A percentile compares a stretch with the other conserved stretches of the same genome.
Evolutionary conservation across 1,140 invertebrate genomes (phyloP).

Genomic region (Trichonephila clavata): DNA sequence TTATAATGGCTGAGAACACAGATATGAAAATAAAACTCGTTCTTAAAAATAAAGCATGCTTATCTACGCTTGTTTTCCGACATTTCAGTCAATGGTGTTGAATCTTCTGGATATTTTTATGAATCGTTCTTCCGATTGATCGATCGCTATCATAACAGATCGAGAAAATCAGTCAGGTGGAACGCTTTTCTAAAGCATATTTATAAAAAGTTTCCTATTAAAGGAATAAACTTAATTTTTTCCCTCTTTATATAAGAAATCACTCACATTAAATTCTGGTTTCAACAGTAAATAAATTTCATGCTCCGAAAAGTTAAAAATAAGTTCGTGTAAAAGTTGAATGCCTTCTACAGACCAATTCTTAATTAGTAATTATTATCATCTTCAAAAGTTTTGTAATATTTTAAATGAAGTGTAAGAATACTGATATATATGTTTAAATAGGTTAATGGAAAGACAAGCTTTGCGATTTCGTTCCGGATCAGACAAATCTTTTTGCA

Average conservation of each 20-base stretch:
- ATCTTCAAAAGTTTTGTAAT: not conserved
- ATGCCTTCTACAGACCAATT: not conserved
- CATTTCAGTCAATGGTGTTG: not conserved
- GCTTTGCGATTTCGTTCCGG: too few species aligned
- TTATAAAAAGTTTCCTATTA: not conserved
- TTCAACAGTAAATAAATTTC: not conserved
- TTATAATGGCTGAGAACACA: not conserved
- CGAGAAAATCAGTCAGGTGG: not conserved
- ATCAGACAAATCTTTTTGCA: too few species aligned
- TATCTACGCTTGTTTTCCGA: not conserved
- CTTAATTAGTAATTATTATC: not conserved
- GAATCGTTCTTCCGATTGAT: slow-evolving; percentile 16
- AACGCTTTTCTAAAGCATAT: slow-evolving; percentile 16
- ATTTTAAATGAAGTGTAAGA: too few species aligned
- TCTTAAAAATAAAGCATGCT: not conserved
- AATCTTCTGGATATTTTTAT: not conserved
- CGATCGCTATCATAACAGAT: not conserved
- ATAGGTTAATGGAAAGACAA: too few species aligned
- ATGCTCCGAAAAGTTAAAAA: not conserved
- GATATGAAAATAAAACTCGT: not conserved
- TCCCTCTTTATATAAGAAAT: not conserved
- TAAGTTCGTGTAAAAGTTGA: not conserved
- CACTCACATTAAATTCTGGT: not conserved
- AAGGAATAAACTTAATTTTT: slow-evolving; percentile 3
- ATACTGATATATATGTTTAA: too few species aligned